Evolutionary conservation across 2,888 invertebrate species (phyloP).

Genomic region (Drosophila nr. medialis): DNA sequence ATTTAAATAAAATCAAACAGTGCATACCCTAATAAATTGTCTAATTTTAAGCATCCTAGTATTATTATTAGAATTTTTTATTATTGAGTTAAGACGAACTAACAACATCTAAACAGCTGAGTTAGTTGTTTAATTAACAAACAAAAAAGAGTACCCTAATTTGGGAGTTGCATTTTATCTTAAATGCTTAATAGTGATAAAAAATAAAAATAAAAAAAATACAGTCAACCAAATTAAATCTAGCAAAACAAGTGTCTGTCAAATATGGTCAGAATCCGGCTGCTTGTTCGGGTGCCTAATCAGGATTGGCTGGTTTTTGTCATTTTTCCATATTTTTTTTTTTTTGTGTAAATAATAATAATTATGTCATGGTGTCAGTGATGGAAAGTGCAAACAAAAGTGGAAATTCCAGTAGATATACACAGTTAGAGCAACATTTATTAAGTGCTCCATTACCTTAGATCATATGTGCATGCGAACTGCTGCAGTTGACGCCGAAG

Average conservation of each 20-base stretch:
- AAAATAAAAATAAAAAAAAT: background rate
- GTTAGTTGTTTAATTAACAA: background rate
- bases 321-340: slow-evolving; percentile 7
- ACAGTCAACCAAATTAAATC: slow-evolving; percentile 28
- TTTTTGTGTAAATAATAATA: slow-evolving; percentile 39
- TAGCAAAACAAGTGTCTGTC: slow-evolving; percentile 41
- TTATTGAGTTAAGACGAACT: background rate
- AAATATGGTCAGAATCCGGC: slow-evolving; percentile 66
- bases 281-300: slow-evolving; percentile 49
- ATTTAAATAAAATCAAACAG: background rate
- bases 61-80: background rate
- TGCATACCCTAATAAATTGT: slow-evolving; percentile 9
- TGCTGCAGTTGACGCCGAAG: slow-evolving; percentile 50
- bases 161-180: background rate
- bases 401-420: slow-evolving; percentile 64
- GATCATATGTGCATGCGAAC: slow-evolving; percentile 13
- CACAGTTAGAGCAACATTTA: slow-evolving; percentile 31
- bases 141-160: background rate
- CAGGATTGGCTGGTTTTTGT: slow-evolving; percentile 63
- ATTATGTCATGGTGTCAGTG: slow-evolving; percentile 83
- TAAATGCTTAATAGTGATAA: slow-evolving; percentile 4
- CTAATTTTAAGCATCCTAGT: background rate
- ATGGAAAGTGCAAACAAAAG: slow-evolving; percentile 77
- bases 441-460: slow-evolving; percentile 51
- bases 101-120: background rate